Evolutionary conservation across 1,140 invertebrate genomes (phyloP).

Genomic region (Zaprionus vittiger): DNA sequence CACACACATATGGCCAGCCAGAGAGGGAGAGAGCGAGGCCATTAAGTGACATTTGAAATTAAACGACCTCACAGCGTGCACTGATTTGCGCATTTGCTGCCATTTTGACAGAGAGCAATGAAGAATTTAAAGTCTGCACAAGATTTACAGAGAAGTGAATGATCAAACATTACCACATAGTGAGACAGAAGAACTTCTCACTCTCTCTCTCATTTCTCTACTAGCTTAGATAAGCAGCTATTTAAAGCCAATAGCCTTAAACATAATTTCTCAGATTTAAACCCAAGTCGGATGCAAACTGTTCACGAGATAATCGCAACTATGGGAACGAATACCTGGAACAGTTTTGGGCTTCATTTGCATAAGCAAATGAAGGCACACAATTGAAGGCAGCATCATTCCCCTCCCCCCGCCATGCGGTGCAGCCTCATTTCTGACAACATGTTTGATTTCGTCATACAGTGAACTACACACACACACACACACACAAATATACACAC

Average conservation of each 20-base stretch:
- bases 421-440: background rate
- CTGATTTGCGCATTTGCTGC: constrained; percentile 27
- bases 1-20: background rate
- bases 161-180: background rate
- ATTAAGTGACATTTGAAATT: constrained; percentile 43
- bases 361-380: constrained; percentile 14
- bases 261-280: background rate
- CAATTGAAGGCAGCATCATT: background rate
- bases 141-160: background rate
- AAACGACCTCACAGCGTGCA: constrained; percentile 10
- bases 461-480: background rate
- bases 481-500: background rate
- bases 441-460: constrained; percentile 5
- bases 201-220: background rate
- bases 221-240: background rate
- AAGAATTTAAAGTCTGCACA: background rate
- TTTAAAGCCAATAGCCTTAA: background rate
- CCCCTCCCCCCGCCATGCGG: background rate
- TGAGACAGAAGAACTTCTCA: too few relatives aligned
- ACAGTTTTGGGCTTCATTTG: background rate
- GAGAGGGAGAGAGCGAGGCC: background rate
- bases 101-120: too few relatives aligned
- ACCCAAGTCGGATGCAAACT: background rate
- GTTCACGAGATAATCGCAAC: background rate
- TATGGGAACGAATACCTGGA: background rate